Evolutionary conservation across 2,797 vertebrate species (phyloP).

Genomic region (Coregonus ussuriensis): DNA sequence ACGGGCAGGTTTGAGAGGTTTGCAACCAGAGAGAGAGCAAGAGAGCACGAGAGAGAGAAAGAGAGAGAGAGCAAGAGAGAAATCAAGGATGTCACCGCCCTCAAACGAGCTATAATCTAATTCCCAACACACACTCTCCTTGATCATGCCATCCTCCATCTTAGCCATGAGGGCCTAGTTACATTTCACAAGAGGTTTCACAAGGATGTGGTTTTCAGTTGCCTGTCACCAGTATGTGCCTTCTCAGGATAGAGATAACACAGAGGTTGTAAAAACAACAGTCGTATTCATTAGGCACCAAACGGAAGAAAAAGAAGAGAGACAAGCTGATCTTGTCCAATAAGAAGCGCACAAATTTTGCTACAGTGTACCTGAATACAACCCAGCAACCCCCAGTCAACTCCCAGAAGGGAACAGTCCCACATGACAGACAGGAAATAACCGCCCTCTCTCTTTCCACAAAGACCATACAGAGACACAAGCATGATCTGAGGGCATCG

Average conservation of each 20-base stretch:
- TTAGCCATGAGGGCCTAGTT: neutral
- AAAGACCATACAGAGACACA: constrained; percentile 1
- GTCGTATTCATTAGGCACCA: neutral
- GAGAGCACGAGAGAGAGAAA: no score
- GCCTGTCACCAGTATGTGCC: constrained; percentile 19
- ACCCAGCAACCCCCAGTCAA: no score
- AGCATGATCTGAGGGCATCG: constrained; percentile 16
- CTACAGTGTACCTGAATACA: neutral
- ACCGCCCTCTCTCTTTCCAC: constrained; percentile 14
- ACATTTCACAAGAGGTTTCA: constrained; percentile 54
- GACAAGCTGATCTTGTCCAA: neutral
- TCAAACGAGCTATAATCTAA: neutral
- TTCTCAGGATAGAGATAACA: constrained; percentile 32
- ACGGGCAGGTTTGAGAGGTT: no score
- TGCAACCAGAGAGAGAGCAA: no score
- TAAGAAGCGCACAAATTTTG: no score
- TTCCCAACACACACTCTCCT: neutral
- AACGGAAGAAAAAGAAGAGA: neutral
- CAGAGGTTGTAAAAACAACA: neutral
- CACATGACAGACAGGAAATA: neutral
- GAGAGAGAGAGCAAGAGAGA: no score
- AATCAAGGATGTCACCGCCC: neutral
- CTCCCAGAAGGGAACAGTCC: neutral
- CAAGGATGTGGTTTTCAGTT: constrained; percentile 57
- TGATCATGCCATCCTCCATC: neutral